Base-by-base conservation (phyloP, 1,140 invertebrate genomes). In the Scaptomyza graminum region DNA sequence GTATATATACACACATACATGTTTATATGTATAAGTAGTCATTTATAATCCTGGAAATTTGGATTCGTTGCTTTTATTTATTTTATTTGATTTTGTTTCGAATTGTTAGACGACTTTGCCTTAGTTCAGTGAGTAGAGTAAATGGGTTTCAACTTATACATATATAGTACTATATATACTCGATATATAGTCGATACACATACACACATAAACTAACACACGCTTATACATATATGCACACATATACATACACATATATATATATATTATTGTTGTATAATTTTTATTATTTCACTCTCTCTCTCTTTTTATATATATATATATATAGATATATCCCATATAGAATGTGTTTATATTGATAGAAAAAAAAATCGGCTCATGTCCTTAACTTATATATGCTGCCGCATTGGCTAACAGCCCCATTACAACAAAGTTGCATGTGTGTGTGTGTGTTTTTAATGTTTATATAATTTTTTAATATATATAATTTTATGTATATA, bases 311-410 rank as follows among this genome's bases (percentile, higher is more conserved):
- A 22, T 18, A 18, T 18, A 18, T 18, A 18, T 39, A 11, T 52
- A 28, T 28, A 28, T 25, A 49, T 47, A 18, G 16, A 47, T 49
- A n/a, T 50, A 13, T 37, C 5, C 15, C 15, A 47, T 47, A 18
- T 46, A 6, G 16, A 41, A 41, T 31, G n/a, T 51, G 16, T 54
- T 37, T 54, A 54, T 43, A 47, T 54, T 37, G 46, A 61, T 28
- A 55, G 60, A 76, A 76, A 80, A 79, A 79, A 79, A 79, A 75
- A 60, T 61, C 55, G 78, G 59, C 56, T 73, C 68, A 62, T 75
- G 66, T 39, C 41, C 76, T 79, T 74, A 79, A 79, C 70, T 74
- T 64, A 68, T 73, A 31, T 31, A 73, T 62, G 75, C 55, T 68
- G 69, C 61, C 46, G 54, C 52, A 28, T 7, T 31, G 50, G 28